Evolutionary conservation across 2,888 invertebrate genomes (phyloP).

Genomic region (Diachrysia chrysitis): DNA sequence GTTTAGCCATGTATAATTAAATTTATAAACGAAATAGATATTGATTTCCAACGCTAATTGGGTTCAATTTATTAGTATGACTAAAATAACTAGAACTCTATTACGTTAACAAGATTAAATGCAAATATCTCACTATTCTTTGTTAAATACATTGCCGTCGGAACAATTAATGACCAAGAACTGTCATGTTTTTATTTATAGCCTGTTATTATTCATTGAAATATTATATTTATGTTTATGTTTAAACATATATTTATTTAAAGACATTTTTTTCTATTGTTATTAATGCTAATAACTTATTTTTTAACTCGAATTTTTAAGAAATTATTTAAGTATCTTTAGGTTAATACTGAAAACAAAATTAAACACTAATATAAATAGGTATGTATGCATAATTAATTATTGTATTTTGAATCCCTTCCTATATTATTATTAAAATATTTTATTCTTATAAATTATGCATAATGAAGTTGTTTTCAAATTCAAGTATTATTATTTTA

Average conservation of each 20-base stretch:
- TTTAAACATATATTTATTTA: background rate
- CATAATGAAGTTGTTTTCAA: too few relatives aligned
- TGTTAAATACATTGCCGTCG: constrained; percentile 32
- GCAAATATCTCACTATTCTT: background rate
- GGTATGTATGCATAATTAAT: too few relatives aligned
- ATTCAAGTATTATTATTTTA: too few relatives aligned
- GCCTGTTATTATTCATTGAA: background rate
- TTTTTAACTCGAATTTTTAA: too few relatives aligned
- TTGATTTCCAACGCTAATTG: constrained; percentile 18
- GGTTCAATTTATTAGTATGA: constrained; percentile 10
- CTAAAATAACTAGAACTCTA: background rate
- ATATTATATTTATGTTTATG: background rate
- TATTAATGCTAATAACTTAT: background rate
- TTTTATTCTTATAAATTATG: too few relatives aligned
- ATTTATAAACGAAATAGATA: constrained; percentile 27
- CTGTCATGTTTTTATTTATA: background rate
- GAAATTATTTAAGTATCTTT: background rate
- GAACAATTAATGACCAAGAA: constrained; percentile 8
- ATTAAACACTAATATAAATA: background rate
- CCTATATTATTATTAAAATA: too few relatives aligned
- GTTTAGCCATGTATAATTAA: constrained; percentile 22
- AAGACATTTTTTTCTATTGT: background rate
- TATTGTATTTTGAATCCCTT: too few relatives aligned
- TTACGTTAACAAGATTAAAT: background rate
- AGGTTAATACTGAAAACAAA: background rate